Conservation (phyloP, 2,797 vertebrate species). For the Anisognathus igniventris region DNA sequence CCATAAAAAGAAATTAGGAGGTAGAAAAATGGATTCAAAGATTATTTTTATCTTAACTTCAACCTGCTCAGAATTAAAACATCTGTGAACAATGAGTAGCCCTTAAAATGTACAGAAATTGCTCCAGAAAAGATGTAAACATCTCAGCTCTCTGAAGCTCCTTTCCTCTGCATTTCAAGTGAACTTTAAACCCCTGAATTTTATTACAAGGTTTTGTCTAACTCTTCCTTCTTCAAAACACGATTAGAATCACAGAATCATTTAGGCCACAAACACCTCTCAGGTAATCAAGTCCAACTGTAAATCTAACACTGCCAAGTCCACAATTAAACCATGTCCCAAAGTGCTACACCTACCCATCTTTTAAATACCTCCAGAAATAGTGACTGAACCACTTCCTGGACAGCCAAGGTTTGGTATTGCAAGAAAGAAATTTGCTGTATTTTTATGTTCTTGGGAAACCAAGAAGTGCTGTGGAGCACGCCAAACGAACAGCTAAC, state of each 20-base stretch:
- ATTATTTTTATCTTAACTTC: not conserved
- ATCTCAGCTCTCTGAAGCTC: not conserved
- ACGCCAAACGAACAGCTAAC: not conserved
- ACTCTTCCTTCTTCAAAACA: not conserved
- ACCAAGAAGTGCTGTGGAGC: not conserved
- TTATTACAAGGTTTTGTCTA: not conserved
- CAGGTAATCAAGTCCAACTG: fast-evolving
- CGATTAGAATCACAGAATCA: not conserved
- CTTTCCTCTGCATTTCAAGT: not conserved
- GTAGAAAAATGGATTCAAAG: not conserved
- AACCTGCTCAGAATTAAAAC: not conserved
- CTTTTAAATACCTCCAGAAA: not conserved
- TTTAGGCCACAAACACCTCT: not conserved
- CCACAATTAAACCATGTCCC: not conserved
- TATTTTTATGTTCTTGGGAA: not conserved
- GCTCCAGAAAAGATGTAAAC: not conserved
- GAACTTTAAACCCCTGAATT: not conserved
- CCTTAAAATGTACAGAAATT: not conserved
- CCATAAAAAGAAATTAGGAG: not conserved
- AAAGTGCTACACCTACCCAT: not conserved
- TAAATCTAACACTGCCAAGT: not conserved
- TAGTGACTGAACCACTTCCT: not conserved
- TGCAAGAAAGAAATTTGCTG: not conserved
- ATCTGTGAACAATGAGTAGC: not conserved
- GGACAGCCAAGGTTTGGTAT: not conserved